phyloP scores from a whole-genome alignment of 1,140 invertebrate species.

The Nasonia vitripennis region DNA sequence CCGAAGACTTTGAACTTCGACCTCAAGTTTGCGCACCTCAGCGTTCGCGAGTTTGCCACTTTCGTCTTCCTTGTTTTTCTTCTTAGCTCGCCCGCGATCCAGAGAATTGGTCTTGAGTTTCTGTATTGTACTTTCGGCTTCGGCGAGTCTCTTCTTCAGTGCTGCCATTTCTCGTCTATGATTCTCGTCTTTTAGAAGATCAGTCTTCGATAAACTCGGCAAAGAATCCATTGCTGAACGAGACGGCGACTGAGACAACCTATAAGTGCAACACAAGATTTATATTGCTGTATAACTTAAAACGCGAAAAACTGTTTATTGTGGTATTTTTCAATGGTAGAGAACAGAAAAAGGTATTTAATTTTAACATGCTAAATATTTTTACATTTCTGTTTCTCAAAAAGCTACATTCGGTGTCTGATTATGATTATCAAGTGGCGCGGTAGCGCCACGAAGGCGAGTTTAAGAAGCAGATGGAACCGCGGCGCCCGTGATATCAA shows the following conservation, averaged over 20 bases:
- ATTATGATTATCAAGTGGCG: too few relatives aligned
- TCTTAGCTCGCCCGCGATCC: conserved; percentile 51
- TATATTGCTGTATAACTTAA: too few relatives aligned
- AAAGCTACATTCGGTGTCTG: too few relatives aligned
- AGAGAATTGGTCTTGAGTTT: conserved; percentile 60
- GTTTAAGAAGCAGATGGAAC: too few relatives aligned
- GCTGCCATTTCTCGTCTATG: conserved; percentile 61
- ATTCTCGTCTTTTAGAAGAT: conserved; percentile 63
- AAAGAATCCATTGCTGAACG: conserved; percentile 40
- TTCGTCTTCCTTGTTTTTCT: conserved; percentile 55
- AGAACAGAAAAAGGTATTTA: neutral
- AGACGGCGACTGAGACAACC: conserved; percentile 58
- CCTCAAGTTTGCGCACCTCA: conserved; percentile 59
- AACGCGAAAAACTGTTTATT: too few relatives aligned
- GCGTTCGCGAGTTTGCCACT: conserved; percentile 5
- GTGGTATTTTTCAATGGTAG: too few relatives aligned
- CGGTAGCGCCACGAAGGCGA: too few relatives aligned
- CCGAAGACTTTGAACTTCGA: conserved; percentile 61
- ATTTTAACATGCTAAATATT: neutral
- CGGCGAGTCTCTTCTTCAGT: conserved; percentile 62
- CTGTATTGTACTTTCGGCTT: conserved; percentile 63
- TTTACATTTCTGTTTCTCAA: too few relatives aligned
- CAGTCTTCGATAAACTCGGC: conserved; percentile 55
- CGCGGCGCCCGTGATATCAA: too few relatives aligned
- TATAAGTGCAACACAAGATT: conserved; percentile 27